phyloP scores from a whole-genome alignment of 2,797 vertebrate genomes.

The Bufotes viridis region DNA sequence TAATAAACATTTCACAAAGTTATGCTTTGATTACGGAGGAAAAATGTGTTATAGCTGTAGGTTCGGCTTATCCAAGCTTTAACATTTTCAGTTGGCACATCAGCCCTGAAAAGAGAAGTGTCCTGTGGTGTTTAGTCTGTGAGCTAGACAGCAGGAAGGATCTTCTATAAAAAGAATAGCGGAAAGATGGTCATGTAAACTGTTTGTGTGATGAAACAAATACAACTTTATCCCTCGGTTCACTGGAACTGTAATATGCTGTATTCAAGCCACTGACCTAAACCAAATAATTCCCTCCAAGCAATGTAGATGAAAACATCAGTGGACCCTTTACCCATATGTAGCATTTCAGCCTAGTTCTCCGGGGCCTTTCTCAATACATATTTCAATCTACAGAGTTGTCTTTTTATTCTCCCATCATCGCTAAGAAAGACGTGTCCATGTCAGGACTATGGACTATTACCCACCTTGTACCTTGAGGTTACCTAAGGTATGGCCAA shows the following conservation, averaged over 20 bases:
- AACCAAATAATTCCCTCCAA: neutral
- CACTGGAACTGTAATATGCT: constrained; percentile 2
- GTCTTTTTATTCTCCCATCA: too few species aligned
- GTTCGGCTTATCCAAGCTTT: constrained; percentile 34
- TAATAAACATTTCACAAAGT: constrained; percentile 52
- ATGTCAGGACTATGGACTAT: too few species aligned
- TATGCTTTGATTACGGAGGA: constrained; percentile 51
- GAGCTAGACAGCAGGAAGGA: constrained; percentile 26
- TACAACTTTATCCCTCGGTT: neutral
- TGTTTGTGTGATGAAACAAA: constrained; percentile 28
- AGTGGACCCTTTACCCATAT: too few species aligned
- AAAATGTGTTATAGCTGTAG: constrained; percentile 47
- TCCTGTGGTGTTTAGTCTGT: constrained; percentile 47
- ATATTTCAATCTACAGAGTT: too few species aligned
- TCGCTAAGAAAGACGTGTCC: too few species aligned
- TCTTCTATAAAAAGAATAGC: constrained; percentile 40
- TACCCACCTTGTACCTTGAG: too few species aligned
- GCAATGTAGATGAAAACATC: too few species aligned
- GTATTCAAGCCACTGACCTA: neutral
- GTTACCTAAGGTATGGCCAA: too few species aligned
- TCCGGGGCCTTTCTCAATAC: too few species aligned
- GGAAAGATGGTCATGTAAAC: constrained; percentile 21
- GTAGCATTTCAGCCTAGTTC: too few species aligned
- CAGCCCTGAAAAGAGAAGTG: neutral
- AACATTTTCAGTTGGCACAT: neutral